Evolutionary conservation across 2,888 invertebrate species (phyloP).

Genomic region (Athrips mouffetella): DNA sequence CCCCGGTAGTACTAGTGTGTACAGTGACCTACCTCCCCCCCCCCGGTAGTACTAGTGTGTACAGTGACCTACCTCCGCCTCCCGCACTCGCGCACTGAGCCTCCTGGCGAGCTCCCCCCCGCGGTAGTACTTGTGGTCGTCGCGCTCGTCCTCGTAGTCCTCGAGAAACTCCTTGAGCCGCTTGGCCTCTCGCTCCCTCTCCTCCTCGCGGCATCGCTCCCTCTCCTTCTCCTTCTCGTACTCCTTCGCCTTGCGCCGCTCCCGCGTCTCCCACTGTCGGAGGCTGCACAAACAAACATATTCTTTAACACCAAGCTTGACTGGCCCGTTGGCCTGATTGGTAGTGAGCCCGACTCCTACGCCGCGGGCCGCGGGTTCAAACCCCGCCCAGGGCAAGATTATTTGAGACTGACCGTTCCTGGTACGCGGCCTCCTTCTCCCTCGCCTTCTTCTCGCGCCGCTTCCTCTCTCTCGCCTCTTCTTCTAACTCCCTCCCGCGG

Average conservation of each 20-base stretch:
- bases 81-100: conserved; percentile 94
- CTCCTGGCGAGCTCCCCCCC: conserved; percentile 93
- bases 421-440: conserved; percentile 98
- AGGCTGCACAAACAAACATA: conserved; percentile 35
- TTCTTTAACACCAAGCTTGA: too few relatives aligned
- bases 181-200: conserved; percentile 94
- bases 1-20: too few relatives aligned
- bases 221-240: conserved; percentile 92
- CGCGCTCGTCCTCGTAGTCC: conserved; percentile 98
- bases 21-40: too few relatives aligned
- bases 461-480: conserved; percentile 93
- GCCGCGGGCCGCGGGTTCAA: too few relatives aligned
- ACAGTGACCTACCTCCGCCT: conserved; percentile 88
- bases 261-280: conserved; percentile 90
- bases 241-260: conserved; percentile 93
- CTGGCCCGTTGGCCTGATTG: too few relatives aligned
- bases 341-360: too few relatives aligned
- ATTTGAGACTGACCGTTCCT: conserved; percentile 85
- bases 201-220: conserved; percentile 85
- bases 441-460: conserved; percentile 93
- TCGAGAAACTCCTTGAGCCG: conserved; percentile 97
- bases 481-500: conserved; percentile 91
- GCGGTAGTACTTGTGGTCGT: conserved; percentile 96
- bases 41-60: too few relatives aligned
- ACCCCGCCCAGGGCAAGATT: not conserved